Base-by-base conservation (phyloP, 2,888 invertebrate genomes). In the Oscheius sp. region DNA sequence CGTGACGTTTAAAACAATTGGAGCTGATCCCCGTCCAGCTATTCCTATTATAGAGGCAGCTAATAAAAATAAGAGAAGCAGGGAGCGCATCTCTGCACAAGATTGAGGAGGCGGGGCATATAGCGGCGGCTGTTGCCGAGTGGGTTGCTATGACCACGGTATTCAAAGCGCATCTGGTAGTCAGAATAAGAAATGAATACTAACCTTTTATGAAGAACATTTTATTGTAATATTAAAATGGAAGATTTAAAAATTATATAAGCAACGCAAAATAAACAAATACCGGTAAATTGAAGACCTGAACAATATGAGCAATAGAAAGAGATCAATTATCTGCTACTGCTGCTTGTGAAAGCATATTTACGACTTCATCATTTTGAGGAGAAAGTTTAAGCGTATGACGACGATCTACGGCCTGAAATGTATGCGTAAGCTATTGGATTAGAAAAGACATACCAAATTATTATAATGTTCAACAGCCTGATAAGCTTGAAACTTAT, bases 401-500 rank as follows among this genome's bases (percentile, higher is more conserved):
- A 21, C n/a, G n/a, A 41, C 72, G 53, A 43, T 72, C 72, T 7
- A 72, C 1, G 21, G 46, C 43, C 72, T 72, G 27, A 53, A 52
- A 3, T 49, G 35, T 3, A 35, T 3, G 35, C 6, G 21, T 49
- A 55, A 52, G 12, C 18, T 1, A 43, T 21, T 41, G 12, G 58
- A n/a, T 27, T 29, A 18, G 23, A 46, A 72, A 70, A n/a, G n/a
- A 9, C 35, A 35, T 35, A 35, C 35, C 35, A 72, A 56, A 18
- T 64, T 72, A 21, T 72, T 49, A 21, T 72, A 27, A 1, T 66
- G 55, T 13, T 49, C 52, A 53, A 16, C 21, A 27, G 72, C 76
- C 64, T 80, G 80, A 46, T 55, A 75, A 16, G 76, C 80, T 52
- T 80, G 80, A 61, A 76, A 83, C 61, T 80, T 81, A 73, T 83